Conservation (phyloP, 2,113 vertebrate genomes). For the Anoplopoma fimbria region DNA sequence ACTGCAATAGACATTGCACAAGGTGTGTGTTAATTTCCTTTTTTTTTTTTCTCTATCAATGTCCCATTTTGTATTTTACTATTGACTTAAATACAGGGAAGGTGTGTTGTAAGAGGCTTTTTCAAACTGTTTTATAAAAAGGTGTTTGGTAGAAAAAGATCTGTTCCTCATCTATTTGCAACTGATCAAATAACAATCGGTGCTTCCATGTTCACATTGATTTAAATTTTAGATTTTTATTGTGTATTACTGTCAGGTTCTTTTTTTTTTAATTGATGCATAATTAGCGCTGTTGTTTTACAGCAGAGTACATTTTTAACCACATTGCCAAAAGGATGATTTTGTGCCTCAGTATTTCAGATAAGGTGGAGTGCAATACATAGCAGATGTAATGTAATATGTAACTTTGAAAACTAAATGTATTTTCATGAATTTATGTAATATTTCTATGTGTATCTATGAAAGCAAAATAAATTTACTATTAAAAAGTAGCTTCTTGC, state of each 20-base stretch:
- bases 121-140: conserved; percentile 16
- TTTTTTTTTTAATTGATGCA: background rate
- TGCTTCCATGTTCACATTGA: conserved; percentile 16
- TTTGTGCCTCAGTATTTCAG: conserved; percentile 53
- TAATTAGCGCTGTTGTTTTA: background rate
- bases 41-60: conserved; percentile 32
- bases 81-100: conserved; percentile 33
- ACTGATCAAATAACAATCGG: conserved; percentile 11
- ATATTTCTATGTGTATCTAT: conserved; percentile 55
- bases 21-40: background rate
- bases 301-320: background rate
- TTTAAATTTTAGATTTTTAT: conserved; percentile 9
- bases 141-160: background rate
- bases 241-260: background rate
- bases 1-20: background rate
- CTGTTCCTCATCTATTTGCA: conserved; percentile 7
- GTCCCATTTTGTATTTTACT: conserved; percentile 54
- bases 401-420: conserved; percentile 55
- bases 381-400: conserved; percentile 12
- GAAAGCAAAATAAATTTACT: conserved; percentile 58
- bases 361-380: conserved; percentile 40
- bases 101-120: conserved; percentile 8
- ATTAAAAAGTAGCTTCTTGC: conserved; percentile 12
- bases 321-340: conserved; percentile 22
- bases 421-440: conserved; percentile 65